Base-by-base conservation (phyloP, 2,797 vertebrate genomes). In the Gobio occitaniae region DNA sequence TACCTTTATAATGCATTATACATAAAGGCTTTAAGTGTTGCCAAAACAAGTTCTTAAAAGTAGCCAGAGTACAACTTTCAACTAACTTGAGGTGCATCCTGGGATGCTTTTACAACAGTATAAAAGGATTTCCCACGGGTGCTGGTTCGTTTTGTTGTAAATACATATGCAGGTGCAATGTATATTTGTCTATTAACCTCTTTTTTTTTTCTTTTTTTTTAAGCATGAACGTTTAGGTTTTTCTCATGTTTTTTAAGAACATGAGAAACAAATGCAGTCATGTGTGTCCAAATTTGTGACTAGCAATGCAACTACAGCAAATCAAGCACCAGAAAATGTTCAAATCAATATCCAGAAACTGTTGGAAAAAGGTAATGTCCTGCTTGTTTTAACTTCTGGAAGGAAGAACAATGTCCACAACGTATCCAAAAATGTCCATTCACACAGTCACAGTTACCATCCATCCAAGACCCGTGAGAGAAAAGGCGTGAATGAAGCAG, bases 381-480 rank as follows among this genome's bases (percentile, higher is more conserved):
- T 71, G 80, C 59, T 71, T 47, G 68, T 32, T 71, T 71, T 19
- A 81, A 44, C 52, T 71, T 82, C 80, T 69, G 48, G 38, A 61
- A 56, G 3, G 13, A 54, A 50, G 29, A 77, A 17, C 10, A 76
- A 48, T 50, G 63, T 77, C 63, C 76, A 41, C 17, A 78, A 38
- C 12, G 47, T 29, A 78, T 71, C 80, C 59, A 78, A 76, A 69
- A 66, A 32, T 25, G 83, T 77, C 65, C 75, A 76, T 77, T 69
- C 54, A 79, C 59, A 41, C 36, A 56, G 52, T 81, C 44, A 25
- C 21, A 80, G 36, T 59, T 16, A 83, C 29, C 66, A 78, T 65
- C 78, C 75, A 75, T 85, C 68, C 80, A 71, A 80, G 70, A 65
- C 47, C 38, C 6, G 10, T 66, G 72, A 80, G 77, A 76, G 54